Evolutionary conservation across 2,797 vertebrate genomes (phyloP).

Genomic region (Stomatorhinus walkeri): DNA sequence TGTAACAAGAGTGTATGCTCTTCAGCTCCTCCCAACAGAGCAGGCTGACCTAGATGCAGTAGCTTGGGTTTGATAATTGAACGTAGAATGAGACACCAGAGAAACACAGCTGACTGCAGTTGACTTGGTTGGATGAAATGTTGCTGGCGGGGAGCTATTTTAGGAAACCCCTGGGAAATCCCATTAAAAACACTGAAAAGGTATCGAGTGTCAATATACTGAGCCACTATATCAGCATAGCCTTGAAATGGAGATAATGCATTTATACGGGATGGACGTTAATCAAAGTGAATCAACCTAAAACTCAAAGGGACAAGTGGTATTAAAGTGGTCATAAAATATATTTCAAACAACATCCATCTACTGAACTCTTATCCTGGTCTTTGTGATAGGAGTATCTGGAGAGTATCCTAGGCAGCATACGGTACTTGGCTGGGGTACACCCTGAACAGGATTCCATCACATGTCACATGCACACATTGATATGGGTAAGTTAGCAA

Average conservation of each 20-base stretch:
- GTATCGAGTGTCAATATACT: background rate
- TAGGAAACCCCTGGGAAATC: constrained; percentile 26
- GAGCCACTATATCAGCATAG: background rate
- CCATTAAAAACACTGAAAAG: background rate
- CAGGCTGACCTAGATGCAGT: constrained; percentile 52
- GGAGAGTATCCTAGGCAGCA: background rate
- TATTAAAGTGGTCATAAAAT: background rate
- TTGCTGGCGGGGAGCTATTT: constrained; percentile 28
- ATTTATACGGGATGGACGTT: background rate
- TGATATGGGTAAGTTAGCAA: background rate
- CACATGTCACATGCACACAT: background rate
- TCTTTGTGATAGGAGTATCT: background rate
- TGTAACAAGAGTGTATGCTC: constrained; percentile 40
- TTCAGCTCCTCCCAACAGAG: constrained; percentile 38
- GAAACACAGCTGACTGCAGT: constrained; percentile 32
- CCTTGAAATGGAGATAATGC: background rate
- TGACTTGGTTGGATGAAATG: constrained; percentile 30
- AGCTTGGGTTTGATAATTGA: constrained; percentile 51
- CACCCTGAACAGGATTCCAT: background rate
- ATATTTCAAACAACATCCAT: background rate
- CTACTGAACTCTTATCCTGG: background rate
- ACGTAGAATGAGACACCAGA: constrained; percentile 42
- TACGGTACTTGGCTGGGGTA: background rate
- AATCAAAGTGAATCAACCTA: background rate
- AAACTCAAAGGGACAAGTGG: background rate